Evolutionary conservation across 2,113 vertebrate genomes (phyloP), one percentile per base, ranked within the genome.

Genomic region (Pygoscelis antarcticus): DNA sequence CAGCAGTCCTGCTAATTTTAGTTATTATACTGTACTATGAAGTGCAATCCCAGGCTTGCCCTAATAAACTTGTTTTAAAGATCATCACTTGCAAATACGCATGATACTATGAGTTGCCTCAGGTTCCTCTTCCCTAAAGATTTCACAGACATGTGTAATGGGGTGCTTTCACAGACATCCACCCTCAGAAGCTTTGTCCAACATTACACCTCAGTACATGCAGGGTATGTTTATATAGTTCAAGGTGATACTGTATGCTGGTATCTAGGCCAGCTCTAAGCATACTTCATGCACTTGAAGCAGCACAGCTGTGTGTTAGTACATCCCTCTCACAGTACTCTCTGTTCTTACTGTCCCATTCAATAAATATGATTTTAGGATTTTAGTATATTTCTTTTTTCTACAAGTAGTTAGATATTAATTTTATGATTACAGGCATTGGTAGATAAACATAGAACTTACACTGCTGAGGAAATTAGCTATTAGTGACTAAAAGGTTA

Each of bases 401-500:
- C 42, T 79, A 18, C 15, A 57, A 57, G 42, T 55, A 46, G 42
- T 76, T 89, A 92, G 55, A 47, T 82, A 32, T 16, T 75, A 58
- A 38, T 82, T 81, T 87, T 29, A 62, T 72, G 9, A 46, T 82
- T 65, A 52, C 16, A 79, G 25, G 42, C 61, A 92, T 13, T 68
- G 38, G 18, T 65, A 65, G 20, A 74, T 26, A 76, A 10, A 16
- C 23, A 76, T 13, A 94, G 38, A 80, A 58, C 2, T 7, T 15
- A 68, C 1, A 80, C 10, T 77, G 80, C 47, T 69, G 40, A 76
- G 32, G 55, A 89, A 94, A 81, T 74, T 23, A 70, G 47, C 26
- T 74, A 47, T 38, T 93, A 85, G 47, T 79, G 66, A 86, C 58
- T 86, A 75, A 92, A 86, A 96, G 29, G 18, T 93, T 94, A 71